Evolutionary conservation across 1,140 invertebrate genomes (phyloP), one percentile per base, ranked within the genome.

Genomic region (Mactra quadrangularis): DNA sequence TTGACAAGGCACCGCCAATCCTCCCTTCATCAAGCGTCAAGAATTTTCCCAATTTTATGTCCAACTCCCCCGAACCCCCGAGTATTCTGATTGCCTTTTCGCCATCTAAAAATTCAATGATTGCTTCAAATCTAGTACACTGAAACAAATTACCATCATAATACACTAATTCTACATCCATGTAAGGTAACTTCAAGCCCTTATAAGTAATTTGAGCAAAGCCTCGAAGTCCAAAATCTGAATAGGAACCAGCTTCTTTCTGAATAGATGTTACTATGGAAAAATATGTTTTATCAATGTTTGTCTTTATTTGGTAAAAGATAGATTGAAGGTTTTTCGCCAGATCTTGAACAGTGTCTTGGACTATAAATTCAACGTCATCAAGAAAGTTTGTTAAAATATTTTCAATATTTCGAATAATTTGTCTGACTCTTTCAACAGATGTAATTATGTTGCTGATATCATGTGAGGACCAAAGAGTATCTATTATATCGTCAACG

Each of bases 21-120:
- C 70, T 19, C 2, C 70, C 70, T 1, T 0, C n/a, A 1, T 38
- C 6, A 35, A 33, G 22, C 38, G 31, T 72, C 0, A 72, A n/a
- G 38, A 72, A 72, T 17, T 27, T 25, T 22, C 41, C n/a, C 9
- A 66, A 66, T 6, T 9, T 38, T 27, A 13, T 22, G 0, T 47
- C 1, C 17, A 15, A 6, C 15, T 3, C n/a, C n/a, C n/a, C n/a
- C 6, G 19, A 55, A 29, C 64, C 6, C 29, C 64, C 64, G 13
- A 68, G 27, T 11, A 68, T 47, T 68, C 70, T 3, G 6, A 72
- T 2, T 31, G 70, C 70, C 27, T 72, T 38, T n/a, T 72, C 31
- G 4, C 70, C 70, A 11, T 57, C 52, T 9, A 72, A 72, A 33
- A 47, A 41, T 33, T 68, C 19, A n/a, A 22, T 68, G 25, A 68